Conservation (phyloP, 2,113 vertebrate genomes). For the Archocentrus centrarchus region DNA sequence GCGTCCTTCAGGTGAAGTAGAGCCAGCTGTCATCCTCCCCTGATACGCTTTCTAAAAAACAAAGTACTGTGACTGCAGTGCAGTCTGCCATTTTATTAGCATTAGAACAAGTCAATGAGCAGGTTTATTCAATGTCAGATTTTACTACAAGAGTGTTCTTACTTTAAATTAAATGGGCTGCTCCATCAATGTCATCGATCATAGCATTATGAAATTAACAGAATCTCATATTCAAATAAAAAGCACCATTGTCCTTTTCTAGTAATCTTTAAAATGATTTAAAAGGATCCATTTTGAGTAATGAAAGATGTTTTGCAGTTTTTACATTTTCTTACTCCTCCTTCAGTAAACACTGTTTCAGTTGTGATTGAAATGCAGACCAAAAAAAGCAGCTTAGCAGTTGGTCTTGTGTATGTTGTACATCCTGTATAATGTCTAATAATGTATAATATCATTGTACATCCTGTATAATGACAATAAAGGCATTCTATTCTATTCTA, state of each 20-base stretch:
- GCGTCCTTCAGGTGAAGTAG: slow-evolving; percentile 50
- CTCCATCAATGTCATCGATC: neutral
- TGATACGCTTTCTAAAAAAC: slow-evolving; percentile 43
- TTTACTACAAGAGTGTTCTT: slow-evolving; percentile 1
- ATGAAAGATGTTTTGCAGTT: neutral
- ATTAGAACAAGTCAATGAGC: slow-evolving; percentile 14
- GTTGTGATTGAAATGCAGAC: neutral
- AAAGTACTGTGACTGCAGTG: slow-evolving; percentile 30
- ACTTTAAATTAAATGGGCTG: slow-evolving; percentile 7
- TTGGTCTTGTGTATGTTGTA: neutral
- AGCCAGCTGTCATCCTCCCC: slow-evolving; percentile 29
- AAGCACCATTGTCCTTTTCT: neutral
- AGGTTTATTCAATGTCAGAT: slow-evolving; percentile 26
- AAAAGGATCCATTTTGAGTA: neutral
- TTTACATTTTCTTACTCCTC: neutral
- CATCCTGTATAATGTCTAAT: no score
- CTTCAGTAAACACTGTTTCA: neutral
- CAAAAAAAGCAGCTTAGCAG: neutral
- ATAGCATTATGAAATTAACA: neutral
- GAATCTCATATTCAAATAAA: neutral
- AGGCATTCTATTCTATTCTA: no score
- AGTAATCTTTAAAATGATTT: neutral
- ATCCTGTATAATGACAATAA: no score
- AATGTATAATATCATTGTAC: no score
- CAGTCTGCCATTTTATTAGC: slow-evolving; percentile 45